Conservation (phyloP, 1,140 invertebrate genomes). For the Nylanderia fulva region DNA sequence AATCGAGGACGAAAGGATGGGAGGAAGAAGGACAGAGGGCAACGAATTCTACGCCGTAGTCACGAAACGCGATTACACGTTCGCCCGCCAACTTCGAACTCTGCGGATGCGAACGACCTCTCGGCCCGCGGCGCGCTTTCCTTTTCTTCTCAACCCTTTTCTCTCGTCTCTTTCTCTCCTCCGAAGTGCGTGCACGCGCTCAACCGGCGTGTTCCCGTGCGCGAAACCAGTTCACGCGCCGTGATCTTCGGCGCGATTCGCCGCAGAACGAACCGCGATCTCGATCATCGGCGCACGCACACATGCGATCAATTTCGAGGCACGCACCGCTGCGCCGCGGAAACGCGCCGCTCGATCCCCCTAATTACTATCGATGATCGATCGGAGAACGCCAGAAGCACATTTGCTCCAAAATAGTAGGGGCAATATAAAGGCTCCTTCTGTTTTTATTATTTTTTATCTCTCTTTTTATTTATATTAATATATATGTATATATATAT, state of each 20-base stretch:
- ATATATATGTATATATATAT: background rate
- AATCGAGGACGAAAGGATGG: background rate
- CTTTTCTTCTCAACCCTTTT: constrained; percentile 50
- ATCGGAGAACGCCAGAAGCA: background rate
- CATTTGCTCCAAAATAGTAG: background rate
- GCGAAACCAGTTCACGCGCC: constrained; percentile 81
- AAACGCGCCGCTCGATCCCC: background rate
- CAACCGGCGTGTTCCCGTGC: constrained; percentile 68
- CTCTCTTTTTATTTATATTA: background rate
- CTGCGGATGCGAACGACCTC: constrained; percentile 79
- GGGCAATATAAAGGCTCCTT: background rate
- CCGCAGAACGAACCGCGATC: constrained; percentile 68
- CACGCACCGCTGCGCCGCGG: too few species aligned
- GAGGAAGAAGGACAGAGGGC: constrained; percentile 47
- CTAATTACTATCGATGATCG: constrained; percentile 36
- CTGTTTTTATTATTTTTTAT: background rate
- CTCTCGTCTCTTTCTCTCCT: constrained; percentile 29
- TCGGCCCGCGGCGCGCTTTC: constrained; percentile 55
- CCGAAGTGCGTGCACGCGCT: constrained; percentile 12
- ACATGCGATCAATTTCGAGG: constrained; percentile 37
- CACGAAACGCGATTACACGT: constrained; percentile 74
- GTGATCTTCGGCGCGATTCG: constrained; percentile 73
- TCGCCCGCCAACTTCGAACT: constrained; percentile 75
- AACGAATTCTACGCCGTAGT: constrained; percentile 69
- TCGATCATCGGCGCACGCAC: constrained; percentile 74